Conservation (phyloP, 2,888 invertebrate species). For the Microchrysa polita region DNA sequence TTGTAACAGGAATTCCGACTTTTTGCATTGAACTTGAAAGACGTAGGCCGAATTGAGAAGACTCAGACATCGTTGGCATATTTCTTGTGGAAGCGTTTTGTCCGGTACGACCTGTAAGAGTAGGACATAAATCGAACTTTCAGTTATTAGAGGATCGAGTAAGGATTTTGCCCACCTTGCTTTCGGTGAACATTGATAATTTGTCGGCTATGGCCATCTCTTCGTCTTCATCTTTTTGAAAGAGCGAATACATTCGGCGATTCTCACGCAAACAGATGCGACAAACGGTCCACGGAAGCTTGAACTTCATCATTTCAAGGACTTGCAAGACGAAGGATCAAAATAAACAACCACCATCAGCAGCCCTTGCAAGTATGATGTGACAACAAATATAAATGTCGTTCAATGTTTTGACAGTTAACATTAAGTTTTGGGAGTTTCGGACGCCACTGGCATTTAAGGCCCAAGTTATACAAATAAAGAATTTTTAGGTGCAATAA, state of each 20-base stretch:
- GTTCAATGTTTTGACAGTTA: too few relatives aligned
- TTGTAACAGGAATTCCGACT: slow-evolving; percentile 19
- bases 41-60: slow-evolving; percentile 20
- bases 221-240: slow-evolving; percentile 46
- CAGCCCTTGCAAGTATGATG: too few relatives aligned
- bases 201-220: slow-evolving; percentile 30
- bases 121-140: not conserved
- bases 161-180: slow-evolving; percentile 15
- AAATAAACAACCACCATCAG: too few relatives aligned
- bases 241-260: slow-evolving; percentile 49
- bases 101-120: slow-evolving; percentile 13
- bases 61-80: slow-evolving; percentile 20
- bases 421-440: too few relatives aligned
- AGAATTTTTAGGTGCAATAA: too few relatives aligned
- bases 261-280: slow-evolving; percentile 52
- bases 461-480: too few relatives aligned
- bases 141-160: not conserved
- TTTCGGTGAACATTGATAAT: slow-evolving; percentile 1
- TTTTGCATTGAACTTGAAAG: slow-evolving; percentile 33
- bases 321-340: too few relatives aligned
- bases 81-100: slow-evolving; percentile 30
- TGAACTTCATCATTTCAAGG: slow-evolving; percentile 41
- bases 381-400: too few relatives aligned
- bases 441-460: too few relatives aligned
- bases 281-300: slow-evolving; percentile 51